phyloP scores from a whole-genome alignment of 2,797 vertebrate species.

The Melanotaenia nigrans region DNA sequence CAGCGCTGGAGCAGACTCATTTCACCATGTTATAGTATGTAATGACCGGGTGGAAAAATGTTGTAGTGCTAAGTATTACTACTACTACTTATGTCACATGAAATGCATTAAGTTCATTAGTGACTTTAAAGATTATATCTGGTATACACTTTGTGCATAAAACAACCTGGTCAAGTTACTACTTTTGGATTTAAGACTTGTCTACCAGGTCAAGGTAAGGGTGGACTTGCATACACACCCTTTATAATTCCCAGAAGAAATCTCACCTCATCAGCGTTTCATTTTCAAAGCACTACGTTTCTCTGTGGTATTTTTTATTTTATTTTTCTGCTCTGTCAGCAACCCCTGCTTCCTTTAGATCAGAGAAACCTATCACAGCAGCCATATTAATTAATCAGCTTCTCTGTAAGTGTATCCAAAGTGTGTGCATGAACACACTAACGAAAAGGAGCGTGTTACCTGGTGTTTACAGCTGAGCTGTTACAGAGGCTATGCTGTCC shows the following conservation, averaged over 20 bases:
- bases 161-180: background rate
- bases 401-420: conserved; percentile 1
- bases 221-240: background rate
- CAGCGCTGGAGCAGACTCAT: no score
- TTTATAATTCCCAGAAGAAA: no score
- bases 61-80: no score
- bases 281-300: background rate
- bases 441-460: background rate
- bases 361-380: background rate
- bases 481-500: background rate
- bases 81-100: no score
- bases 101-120: no score
- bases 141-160: no score
- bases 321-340: conserved; percentile 17
- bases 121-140: no score
- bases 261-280: background rate
- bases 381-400: conserved; percentile 17
- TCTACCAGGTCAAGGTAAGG: background rate
- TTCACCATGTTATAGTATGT: no score
- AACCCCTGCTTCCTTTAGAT: conserved; percentile 14
- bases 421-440: background rate
- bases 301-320: background rate
- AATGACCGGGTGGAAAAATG: no score
- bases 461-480: background rate
- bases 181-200: background rate